Percentiles rank a stretch among this genome's conserved stretches.
Evolutionary conservation across 2,797 vertebrate genomes (phyloP).

Genomic region (Gallinago nigripennis): DNA sequence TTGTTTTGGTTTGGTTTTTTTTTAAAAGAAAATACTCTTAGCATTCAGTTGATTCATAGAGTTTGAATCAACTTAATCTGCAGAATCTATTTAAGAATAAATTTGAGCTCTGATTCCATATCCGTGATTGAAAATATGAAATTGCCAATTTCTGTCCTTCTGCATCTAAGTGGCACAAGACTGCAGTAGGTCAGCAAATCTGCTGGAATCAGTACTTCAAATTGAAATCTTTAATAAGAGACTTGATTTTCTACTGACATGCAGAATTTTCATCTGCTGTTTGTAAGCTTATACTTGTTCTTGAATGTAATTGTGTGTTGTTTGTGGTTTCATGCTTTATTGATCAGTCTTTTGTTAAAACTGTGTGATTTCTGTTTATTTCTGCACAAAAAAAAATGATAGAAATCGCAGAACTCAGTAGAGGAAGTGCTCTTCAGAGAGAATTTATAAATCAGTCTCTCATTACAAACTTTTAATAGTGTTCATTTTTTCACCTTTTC

Average conservation of each 20-base stretch:
- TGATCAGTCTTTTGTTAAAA: slow-evolving; percentile 44
- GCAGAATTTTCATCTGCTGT: slow-evolving; percentile 7
- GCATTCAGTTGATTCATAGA: not conserved
- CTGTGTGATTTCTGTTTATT: slow-evolving; percentile 78
- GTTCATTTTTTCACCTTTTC: not conserved
- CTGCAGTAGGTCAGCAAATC: not conserved
- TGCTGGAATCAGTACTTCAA: slow-evolving; percentile 37
- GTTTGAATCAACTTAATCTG: not conserved
- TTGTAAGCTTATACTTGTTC: not conserved
- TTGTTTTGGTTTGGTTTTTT: not conserved
- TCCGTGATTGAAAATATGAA: not conserved
- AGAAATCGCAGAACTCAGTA: slow-evolving; percentile 70
- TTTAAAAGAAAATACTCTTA: not conserved
- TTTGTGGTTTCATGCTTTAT: slow-evolving; percentile 27
- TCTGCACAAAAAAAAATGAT: slow-evolving; percentile 75
- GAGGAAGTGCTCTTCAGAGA: slow-evolving; percentile 56
- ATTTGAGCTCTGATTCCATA: slow-evolving; percentile 15
- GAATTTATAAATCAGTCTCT: not conserved
- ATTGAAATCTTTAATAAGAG: not conserved
- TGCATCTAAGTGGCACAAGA: not conserved
- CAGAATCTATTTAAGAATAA: not conserved
- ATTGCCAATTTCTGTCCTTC: not conserved
- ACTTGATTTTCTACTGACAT: not conserved
- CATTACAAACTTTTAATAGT: not conserved
- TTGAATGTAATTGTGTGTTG: slow-evolving; percentile 18